Conservation (phyloP, 1,140 invertebrate species). For the Drosophila arawakana region DNA sequence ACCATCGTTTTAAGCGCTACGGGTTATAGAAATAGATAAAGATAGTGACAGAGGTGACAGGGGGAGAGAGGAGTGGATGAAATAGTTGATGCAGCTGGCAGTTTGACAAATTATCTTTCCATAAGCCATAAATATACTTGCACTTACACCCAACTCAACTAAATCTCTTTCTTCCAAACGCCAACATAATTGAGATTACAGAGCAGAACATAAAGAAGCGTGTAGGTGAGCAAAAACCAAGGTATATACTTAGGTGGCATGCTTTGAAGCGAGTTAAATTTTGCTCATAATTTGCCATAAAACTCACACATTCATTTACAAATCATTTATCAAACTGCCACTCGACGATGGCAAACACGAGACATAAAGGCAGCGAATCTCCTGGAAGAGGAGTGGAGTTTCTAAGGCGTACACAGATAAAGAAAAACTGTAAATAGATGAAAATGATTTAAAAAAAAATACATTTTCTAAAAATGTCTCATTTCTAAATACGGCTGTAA, state of each 20-base stretch:
- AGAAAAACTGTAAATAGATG: background rate
- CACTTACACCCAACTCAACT: constrained; percentile 12
- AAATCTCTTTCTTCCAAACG: constrained; percentile 8
- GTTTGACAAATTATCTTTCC: constrained; percentile 43
- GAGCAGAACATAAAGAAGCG: background rate
- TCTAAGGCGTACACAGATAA: background rate
- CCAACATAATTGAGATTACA: background rate
- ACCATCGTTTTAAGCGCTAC: background rate
- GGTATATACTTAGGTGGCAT: background rate
- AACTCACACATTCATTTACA: constrained; percentile 52
- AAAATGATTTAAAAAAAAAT: no score
- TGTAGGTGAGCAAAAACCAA: background rate
- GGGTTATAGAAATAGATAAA: background rate
- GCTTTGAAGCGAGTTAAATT: constrained; percentile 28
- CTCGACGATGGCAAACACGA: constrained; percentile 14
- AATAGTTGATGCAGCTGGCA: constrained; percentile 25
- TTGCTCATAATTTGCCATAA: constrained; percentile 48
- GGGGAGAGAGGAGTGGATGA: background rate
- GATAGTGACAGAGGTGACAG: background rate
- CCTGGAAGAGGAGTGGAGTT: no score
- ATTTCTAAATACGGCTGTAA: no score
- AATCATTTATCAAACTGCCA: constrained; percentile 50
- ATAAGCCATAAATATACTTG: constrained; percentile 47
- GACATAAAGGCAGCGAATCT: background rate
- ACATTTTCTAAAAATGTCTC: no score